Conservation (phyloP, 2,888 invertebrate species). For the Mesoligia furuncula region DNA sequence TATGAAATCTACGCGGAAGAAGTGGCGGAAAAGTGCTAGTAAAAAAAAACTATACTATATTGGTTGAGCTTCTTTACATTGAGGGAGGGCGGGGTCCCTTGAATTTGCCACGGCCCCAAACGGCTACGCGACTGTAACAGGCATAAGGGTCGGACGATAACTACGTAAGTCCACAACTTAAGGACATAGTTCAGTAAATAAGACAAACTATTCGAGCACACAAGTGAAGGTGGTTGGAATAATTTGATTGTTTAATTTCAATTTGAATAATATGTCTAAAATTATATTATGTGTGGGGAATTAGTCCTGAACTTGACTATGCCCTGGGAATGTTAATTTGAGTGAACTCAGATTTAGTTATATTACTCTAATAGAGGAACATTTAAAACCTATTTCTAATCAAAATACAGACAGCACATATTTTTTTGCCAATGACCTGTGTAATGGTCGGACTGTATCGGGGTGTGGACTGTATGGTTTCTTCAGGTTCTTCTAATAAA, state of each 20-base stretch:
- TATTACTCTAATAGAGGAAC: too few species aligned
- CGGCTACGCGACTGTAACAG: too few species aligned
- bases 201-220: conserved; percentile 51
- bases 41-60: too few species aligned
- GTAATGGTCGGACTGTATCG: too few species aligned
- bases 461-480: too few species aligned
- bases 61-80: too few species aligned
- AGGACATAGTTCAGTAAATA: conserved; percentile 57
- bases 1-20: too few species aligned
- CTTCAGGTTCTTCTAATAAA: too few species aligned
- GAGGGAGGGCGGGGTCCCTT: too few species aligned
- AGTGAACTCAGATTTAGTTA: neutral
- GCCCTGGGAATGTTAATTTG: neutral
- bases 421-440: neutral
- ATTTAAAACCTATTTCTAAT: neutral
- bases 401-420: neutral
- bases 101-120: too few species aligned
- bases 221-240: conserved; percentile 55
- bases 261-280: conserved; percentile 26
- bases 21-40: too few species aligned
- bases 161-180: conserved; percentile 55
- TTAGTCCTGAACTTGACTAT: neutral
- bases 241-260: conserved; percentile 48
- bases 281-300: neutral
- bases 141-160: conserved; percentile 55